Base-by-base conservation (phyloP, 2,888 invertebrate species). In the Drosophila tanythrix region DNA sequence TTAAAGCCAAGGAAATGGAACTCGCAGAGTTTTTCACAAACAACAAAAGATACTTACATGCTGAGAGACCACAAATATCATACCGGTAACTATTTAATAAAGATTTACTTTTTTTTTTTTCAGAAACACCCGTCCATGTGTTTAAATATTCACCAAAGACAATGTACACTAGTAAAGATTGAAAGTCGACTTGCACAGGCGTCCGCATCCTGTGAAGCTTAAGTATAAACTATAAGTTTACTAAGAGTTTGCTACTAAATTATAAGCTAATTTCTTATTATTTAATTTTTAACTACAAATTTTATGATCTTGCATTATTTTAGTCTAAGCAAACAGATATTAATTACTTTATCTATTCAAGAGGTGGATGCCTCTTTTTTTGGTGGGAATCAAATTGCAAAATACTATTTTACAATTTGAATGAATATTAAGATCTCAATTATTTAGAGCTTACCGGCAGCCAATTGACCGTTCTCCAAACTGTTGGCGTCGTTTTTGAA, bases 401-500 rank as follows among this genome's bases (percentile, higher is more conserved):
- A 50, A 27, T 21, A 4, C 15, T 10, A 27, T 15, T 50, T 18
- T 50, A 18, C 27, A 27, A 18, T 29, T n/a, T 4, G 2, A 52
- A 33, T 31, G 0, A 52, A 53, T 33, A 8, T 29, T n/a, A 33
- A 10, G 53, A 38, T n/a, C 3, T 15, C 21, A 21, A 36, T 15
- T 25, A 2, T 31, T 4, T 25, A 4, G 1, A 67, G 87, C 90
- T 90, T 87, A 91, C 92, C 92, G 25, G 92, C 92, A 68, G 92
- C 92, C 58, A 93, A 73, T 70, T 93, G 92, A 1, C 93, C 93
- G 59, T 92, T 93, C 68, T 92, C 91, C 79, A 93, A 83, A 36
- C 91, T 91, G 59, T 91, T 92, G 0, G 92, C 93, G 82, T 93
- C 93, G n/a, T 90, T 92, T 46, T 85, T 91, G 66, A 93, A 93